A percentile compares a stretch with the other conserved stretches of the same genome.
phyloP scores from a whole-genome alignment of 1,140 invertebrate species.

The Arion vulgaris region DNA sequence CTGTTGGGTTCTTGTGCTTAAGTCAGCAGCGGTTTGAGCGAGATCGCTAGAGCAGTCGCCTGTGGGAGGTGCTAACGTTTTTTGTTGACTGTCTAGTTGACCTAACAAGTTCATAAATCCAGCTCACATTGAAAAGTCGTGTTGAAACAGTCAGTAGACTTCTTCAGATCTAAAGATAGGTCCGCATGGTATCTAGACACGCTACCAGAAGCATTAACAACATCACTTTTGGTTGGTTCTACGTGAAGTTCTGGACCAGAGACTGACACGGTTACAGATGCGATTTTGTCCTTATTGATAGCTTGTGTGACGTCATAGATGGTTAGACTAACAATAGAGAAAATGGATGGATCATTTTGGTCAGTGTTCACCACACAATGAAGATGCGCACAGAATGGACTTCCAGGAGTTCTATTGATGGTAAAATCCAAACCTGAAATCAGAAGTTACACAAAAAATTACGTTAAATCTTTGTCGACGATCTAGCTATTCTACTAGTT shows the following conservation, averaged over 20 bases:
- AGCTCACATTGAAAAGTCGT: neutral
- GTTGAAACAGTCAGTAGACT: neutral
- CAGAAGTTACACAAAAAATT: too few species aligned
- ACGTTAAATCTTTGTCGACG: too few species aligned
- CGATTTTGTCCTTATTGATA: neutral
- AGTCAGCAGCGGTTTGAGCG: neutral
- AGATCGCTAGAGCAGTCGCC: neutral
- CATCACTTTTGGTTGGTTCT: neutral
- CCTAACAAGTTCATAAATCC: neutral
- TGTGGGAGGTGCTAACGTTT: neutral
- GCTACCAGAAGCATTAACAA: neutral
- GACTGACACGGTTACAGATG: neutral
- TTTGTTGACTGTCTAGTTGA: neutral
- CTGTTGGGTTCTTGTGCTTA: neutral
- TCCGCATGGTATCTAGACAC: neutral
- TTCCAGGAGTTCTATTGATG: neutral
- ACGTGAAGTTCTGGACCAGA: neutral
- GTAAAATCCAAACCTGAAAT: neutral
- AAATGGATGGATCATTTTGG: neutral
- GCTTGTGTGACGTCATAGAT: slow-evolving; percentile 1
- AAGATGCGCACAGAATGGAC: neutral
- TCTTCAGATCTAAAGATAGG: neutral
- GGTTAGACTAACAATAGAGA: neutral
- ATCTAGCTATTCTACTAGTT: too few species aligned
- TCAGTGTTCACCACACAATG: neutral